Conservation (phyloP, 2,113 vertebrate species). For the Saccopteryx leptura region DNA sequence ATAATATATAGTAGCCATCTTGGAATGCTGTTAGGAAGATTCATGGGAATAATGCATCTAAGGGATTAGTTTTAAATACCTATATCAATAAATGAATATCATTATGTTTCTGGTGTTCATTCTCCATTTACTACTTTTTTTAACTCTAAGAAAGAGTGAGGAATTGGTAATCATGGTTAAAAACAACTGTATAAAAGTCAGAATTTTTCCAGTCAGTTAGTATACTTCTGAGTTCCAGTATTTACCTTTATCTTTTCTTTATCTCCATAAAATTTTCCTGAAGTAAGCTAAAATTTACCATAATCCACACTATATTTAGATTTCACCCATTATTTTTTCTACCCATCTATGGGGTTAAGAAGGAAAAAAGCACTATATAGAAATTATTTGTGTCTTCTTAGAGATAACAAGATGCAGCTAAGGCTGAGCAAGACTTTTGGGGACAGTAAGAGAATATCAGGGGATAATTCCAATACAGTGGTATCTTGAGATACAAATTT, state of each 20-base stretch:
- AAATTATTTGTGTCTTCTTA: constrained; percentile 40
- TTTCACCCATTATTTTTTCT: constrained; percentile 89
- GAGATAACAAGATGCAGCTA: not conserved
- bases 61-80: constrained; percentile 41
- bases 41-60: not conserved
- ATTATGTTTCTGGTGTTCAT: not conserved
- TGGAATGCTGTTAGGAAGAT: not conserved
- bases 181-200: constrained; percentile 42
- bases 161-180: constrained; percentile 28
- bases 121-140: not conserved
- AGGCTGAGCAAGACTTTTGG: not conserved
- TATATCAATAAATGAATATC: not conserved
- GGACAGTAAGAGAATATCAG: not conserved
- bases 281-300: constrained; percentile 89
- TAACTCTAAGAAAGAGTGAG: constrained; percentile 26
- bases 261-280: constrained; percentile 91
- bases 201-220: not conserved
- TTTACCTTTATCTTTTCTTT: constrained; percentile 92
- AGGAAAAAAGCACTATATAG: not conserved
- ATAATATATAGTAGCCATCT: constrained; percentile 4
- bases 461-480: not conserved
- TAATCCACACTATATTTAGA: constrained; percentile 91
- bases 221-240: not conserved
- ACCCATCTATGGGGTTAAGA: constrained; percentile 71
- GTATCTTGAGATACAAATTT: too few species aligned